phyloP scores from a whole-genome alignment of 2,797 vertebrate species.

The Hydrophis major region DNA sequence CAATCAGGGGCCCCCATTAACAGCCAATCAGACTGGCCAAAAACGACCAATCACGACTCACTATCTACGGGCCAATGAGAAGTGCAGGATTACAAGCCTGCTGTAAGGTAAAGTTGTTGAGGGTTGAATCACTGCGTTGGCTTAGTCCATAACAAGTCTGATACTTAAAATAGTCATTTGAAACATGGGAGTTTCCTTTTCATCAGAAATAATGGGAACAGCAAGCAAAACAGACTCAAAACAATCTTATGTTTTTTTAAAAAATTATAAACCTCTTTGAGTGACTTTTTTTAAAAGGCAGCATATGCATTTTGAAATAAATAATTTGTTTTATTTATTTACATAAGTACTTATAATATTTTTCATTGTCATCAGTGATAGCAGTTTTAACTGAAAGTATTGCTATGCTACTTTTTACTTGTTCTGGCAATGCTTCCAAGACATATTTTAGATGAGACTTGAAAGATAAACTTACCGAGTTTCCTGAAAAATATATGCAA shows the following conservation, averaged over 20 bases:
- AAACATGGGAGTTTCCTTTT: background rate
- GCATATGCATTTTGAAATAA: background rate
- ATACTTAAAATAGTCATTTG: background rate
- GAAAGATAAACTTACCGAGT: conserved; percentile 29
- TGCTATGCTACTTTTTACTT: background rate
- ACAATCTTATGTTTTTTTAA: background rate
- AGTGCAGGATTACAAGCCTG: too few relatives aligned
- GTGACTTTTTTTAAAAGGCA: background rate
- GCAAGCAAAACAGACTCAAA: background rate
- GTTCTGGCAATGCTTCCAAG: too few relatives aligned
- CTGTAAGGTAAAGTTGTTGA: too few relatives aligned
- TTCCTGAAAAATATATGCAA: conserved; percentile 30
- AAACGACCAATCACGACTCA: too few relatives aligned
- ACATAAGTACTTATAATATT: background rate
- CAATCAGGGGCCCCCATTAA: too few relatives aligned
- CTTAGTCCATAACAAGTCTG: too few relatives aligned
- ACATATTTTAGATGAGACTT: background rate
- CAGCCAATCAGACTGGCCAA: too few relatives aligned
- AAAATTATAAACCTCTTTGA: background rate
- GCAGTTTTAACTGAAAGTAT: background rate
- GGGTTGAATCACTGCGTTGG: too few relatives aligned
- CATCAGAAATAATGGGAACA: background rate
- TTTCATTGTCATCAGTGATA: background rate
- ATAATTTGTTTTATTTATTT: background rate
- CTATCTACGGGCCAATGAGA: too few relatives aligned